Conservation (phyloP, 2,113 vertebrate genomes). For the Passer montanus region DNA sequence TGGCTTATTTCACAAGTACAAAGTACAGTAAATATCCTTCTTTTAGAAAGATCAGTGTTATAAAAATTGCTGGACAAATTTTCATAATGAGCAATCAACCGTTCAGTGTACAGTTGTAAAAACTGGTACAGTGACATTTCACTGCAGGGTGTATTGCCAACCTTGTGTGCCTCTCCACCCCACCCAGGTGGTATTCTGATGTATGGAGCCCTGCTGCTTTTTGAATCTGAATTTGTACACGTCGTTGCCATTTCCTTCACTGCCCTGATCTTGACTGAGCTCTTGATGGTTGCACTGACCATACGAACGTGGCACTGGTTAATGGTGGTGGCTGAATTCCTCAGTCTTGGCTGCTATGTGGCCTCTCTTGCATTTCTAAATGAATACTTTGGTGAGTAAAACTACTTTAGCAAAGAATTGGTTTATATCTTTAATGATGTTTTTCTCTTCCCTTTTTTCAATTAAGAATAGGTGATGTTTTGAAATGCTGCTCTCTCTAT, state of each 20-base stretch:
- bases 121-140: not conserved
- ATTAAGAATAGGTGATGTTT: not conserved
- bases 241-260: constrained; percentile 99
- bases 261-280: constrained; percentile 92
- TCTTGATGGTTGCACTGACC: constrained; percentile 97
- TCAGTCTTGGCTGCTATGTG: constrained; percentile 94
- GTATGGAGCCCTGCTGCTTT: constrained; percentile 92
- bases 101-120: not conserved
- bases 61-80: not conserved
- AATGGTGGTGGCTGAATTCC: constrained; percentile 93
- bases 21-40: not conserved
- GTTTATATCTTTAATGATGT: not conserved
- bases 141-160: not conserved
- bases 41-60: not conserved
- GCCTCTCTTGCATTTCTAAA: constrained; percentile 96
- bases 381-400: constrained; percentile 92
- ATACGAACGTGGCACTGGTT: constrained; percentile 97
- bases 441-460: not conserved
- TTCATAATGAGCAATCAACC: not conserved
- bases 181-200: constrained; percentile 92
- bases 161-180: not conserved
- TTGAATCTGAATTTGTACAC: constrained; percentile 96
- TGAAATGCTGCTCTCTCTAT: not conserved
- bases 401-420: not conserved
- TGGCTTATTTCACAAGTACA: not conserved